phyloP scores from a whole-genome alignment of 2,888 invertebrate species.

The Cancer borealis region DNA sequence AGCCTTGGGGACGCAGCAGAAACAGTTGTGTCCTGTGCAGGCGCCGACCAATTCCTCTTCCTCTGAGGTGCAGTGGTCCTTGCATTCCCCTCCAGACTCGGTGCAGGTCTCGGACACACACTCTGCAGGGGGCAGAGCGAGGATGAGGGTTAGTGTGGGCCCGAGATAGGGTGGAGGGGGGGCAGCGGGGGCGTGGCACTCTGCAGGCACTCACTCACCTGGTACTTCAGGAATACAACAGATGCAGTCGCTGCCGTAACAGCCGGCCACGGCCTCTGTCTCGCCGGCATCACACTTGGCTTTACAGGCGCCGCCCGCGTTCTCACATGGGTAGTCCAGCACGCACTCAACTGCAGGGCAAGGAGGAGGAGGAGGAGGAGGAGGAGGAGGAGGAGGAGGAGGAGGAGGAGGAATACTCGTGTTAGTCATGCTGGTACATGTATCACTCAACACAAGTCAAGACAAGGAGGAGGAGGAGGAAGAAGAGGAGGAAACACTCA shows the following conservation, averaged over 20 bases:
- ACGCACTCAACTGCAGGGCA: not conserved
- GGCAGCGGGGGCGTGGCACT: not conserved
- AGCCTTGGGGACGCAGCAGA: not conserved
- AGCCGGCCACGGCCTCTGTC: not conserved
- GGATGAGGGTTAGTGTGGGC: not conserved
- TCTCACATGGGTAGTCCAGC: not conserved
- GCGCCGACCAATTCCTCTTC: not conserved
- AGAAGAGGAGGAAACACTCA: not conserved
- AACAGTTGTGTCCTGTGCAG: constrained; percentile 41
- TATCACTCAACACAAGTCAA: no score
- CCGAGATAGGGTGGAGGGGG: not conserved
- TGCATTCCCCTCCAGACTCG: not conserved
- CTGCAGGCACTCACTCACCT: not conserved
- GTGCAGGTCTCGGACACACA: not conserved
- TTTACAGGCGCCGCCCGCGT: not conserved
- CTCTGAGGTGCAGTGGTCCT: not conserved
- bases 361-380: not conserved
- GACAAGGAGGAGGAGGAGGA: no score
- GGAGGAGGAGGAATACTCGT: not conserved
- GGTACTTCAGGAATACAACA: not conserved
- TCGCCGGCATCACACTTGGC: not conserved
- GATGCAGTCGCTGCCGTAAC: constrained; percentile 31
- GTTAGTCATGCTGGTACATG: no score
- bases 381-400: not conserved
- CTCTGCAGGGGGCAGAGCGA: not conserved